phyloP scores from a whole-genome alignment of 2,113 vertebrate species.

The Tapirus terrestris region DNA sequence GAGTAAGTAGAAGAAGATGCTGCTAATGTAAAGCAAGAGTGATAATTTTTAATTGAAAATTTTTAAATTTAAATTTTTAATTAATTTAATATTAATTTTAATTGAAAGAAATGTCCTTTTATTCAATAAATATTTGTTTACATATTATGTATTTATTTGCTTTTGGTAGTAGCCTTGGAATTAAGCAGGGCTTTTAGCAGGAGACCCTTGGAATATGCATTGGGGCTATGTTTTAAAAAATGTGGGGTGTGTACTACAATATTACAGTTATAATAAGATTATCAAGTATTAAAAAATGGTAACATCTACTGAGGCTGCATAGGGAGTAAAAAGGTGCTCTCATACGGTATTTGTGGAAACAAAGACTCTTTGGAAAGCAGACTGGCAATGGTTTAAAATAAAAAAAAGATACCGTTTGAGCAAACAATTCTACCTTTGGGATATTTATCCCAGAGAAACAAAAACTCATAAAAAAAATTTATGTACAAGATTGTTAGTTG shows the following conservation, averaged over 20 bases:
- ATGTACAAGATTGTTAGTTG: background rate
- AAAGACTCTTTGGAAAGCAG: constrained; percentile 53
- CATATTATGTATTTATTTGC: background rate
- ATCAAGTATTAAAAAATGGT: constrained; percentile 11
- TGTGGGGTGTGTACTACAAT: background rate
- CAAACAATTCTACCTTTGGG: background rate
- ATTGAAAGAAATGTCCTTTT: background rate
- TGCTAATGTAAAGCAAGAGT: background rate
- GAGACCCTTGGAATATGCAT: background rate
- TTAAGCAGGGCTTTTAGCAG: background rate
- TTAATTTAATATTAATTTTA: too few species aligned
- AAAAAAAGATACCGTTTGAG: constrained; percentile 40
- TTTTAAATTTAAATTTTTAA: too few species aligned
- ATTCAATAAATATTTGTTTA: constrained; percentile 27
- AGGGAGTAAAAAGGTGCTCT: background rate
- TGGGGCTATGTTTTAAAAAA: background rate
- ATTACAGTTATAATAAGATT: background rate
- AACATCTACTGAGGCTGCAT: background rate
- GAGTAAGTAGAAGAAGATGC: constrained; percentile 11
- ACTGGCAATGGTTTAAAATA: constrained; percentile 37
- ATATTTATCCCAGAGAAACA: constrained; percentile 31
- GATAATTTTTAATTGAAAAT: too few species aligned
- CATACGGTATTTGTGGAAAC: background rate
- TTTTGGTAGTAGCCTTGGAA: background rate
- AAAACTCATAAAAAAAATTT: background rate